Evolutionary conservation across 1,140 invertebrate species (phyloP).

Genomic region (Euborellia annulipes): DNA sequence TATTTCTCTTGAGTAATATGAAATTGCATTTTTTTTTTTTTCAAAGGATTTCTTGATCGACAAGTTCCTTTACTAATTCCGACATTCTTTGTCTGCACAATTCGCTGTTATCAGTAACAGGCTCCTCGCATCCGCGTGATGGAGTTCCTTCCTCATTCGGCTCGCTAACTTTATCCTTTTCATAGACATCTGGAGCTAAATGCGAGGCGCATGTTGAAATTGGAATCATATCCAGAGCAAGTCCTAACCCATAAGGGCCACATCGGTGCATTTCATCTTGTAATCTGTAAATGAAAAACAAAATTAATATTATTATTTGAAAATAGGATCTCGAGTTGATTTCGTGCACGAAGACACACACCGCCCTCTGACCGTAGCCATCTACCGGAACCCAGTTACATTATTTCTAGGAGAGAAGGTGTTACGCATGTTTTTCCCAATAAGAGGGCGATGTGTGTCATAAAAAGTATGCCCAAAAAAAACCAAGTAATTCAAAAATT

Average conservation of each 20-base stretch:
- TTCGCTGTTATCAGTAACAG: too few relatives aligned
- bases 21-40: too few relatives aligned
- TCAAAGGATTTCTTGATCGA: slow-evolving; percentile 32
- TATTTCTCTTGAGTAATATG: too few relatives aligned
- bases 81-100: slow-evolving; percentile 39
- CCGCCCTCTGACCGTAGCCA: too few relatives aligned
- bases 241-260: slow-evolving; percentile 45
- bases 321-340: too few relatives aligned
- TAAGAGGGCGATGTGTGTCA: too few relatives aligned
- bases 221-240: slow-evolving; percentile 51
- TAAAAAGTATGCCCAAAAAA: too few relatives aligned
- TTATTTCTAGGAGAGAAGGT: too few relatives aligned
- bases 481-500: too few relatives aligned
- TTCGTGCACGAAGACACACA: too few relatives aligned
- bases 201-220: slow-evolving; percentile 52
- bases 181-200: slow-evolving; percentile 51
- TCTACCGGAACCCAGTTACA: too few relatives aligned
- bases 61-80: slow-evolving; percentile 38
- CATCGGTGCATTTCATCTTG: slow-evolving; percentile 44
- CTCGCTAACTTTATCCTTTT: slow-evolving; percentile 22
- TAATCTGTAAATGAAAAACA: slow-evolving; percentile 26
- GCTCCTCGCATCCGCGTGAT: slow-evolving; percentile 28
- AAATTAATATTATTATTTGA: not conserved
- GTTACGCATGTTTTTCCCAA: too few relatives aligned
- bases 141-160: slow-evolving; percentile 14